A percentile compares a stretch with the other conserved stretches of the same genome.
Conservation (phyloP, 2,888 invertebrate species). For the Cryptosula pallasiana region DNA sequence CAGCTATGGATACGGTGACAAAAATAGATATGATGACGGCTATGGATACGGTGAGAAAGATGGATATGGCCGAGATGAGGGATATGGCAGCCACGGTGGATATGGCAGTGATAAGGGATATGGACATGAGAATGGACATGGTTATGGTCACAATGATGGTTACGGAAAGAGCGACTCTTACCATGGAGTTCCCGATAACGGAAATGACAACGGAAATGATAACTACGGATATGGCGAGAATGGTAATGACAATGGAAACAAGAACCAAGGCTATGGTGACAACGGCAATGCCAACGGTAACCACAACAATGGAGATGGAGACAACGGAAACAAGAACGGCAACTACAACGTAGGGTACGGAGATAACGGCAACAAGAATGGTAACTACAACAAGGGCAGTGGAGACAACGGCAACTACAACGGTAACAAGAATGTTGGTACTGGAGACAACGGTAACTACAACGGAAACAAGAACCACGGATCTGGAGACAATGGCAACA, state of each 20-base stretch:
- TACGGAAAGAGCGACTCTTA: neutral
- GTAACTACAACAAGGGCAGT: neutral
- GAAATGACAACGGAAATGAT: slow-evolving; percentile 34
- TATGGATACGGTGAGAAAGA: neutral
- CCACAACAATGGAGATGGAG: neutral
- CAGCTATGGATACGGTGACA: neutral
- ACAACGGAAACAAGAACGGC: neutral
- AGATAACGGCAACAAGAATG: neutral
- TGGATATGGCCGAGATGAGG: neutral
- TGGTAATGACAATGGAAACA: slow-evolving; percentile 25
- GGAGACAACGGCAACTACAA: slow-evolving; percentile 1
- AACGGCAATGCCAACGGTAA: slow-evolving; percentile 10
- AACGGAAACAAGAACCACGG: neutral
- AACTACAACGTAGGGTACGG: neutral
- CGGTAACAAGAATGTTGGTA: neutral
- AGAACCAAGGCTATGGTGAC: slow-evolving; percentile 23
- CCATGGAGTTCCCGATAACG: slow-evolving; percentile 28
- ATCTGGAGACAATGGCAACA: slow-evolving; percentile 1
- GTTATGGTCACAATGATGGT: neutral
- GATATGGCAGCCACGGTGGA: neutral
- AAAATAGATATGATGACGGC: neutral
- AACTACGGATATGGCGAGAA: slow-evolving; percentile 27
- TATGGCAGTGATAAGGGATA: neutral
- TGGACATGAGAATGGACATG: neutral
- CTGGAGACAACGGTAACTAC: neutral